phyloP scores from a whole-genome alignment of 2,113 vertebrate genomes.

The Pipra filicauda region DNA sequence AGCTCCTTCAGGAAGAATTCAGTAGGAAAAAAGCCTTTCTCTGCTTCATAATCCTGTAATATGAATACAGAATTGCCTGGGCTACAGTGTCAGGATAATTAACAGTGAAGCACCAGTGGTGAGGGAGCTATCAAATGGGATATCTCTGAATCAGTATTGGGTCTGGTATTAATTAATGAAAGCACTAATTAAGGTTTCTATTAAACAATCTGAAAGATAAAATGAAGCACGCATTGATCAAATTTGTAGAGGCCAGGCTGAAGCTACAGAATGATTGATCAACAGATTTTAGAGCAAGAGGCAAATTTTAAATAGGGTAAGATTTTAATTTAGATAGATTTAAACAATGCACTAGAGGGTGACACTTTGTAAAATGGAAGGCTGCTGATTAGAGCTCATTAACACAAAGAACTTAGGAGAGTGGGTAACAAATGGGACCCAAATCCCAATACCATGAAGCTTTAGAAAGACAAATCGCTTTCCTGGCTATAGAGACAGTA shows the following conservation, averaged over 20 bases:
- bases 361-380: neutral
- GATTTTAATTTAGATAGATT: slow-evolving; percentile 70
- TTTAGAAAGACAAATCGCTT: neutral
- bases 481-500: neutral
- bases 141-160: neutral
- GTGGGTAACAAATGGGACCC: neutral
- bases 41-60: neutral
- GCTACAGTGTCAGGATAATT: neutral
- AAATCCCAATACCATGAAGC: neutral
- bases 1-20: neutral
- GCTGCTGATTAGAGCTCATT: neutral
- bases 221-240: neutral
- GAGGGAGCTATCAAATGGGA: neutral
- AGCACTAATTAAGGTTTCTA: slow-evolving; percentile 48
- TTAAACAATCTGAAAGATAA: slow-evolving; percentile 35
- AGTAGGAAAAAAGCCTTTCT: neutral
- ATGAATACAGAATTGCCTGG: neutral
- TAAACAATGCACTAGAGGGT: slow-evolving; percentile 8
- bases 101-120: neutral
- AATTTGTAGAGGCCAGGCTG: neutral
- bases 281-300: slow-evolving; percentile 6
- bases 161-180: slow-evolving; percentile 42
- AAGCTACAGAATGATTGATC: slow-evolving; percentile 34
- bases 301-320: slow-evolving; percentile 43
- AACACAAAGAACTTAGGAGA: neutral